phyloP scores from a whole-genome alignment of 2,888 invertebrate species.

The Octodonta nipae region DNA sequence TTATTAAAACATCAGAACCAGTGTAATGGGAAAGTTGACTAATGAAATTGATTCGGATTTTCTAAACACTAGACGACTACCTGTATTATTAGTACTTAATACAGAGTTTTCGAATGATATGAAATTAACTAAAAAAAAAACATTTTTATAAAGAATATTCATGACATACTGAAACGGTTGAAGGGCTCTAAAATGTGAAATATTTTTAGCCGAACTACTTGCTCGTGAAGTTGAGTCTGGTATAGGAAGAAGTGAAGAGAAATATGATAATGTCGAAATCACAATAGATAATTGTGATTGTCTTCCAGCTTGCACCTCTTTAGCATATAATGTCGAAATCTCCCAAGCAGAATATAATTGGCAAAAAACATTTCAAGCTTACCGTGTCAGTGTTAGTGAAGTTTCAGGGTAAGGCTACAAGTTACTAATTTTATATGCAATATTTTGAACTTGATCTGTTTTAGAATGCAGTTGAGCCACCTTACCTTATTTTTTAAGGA shows the following conservation, averaged over 20 bases:
- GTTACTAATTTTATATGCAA: no score
- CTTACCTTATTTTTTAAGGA: slow-evolving; percentile 61
- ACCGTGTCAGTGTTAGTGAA: slow-evolving; percentile 33
- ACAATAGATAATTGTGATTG: slow-evolving; percentile 39
- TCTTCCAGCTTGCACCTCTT: slow-evolving; percentile 53
- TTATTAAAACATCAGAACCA: no score
- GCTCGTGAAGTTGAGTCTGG: slow-evolving; percentile 38
- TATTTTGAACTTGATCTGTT: no score
- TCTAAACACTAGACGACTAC: no score
- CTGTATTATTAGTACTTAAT: no score
- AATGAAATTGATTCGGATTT: no score
- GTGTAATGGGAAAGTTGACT: no score
- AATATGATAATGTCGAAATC: slow-evolving; percentile 12
- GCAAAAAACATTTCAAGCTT: slow-evolving; percentile 44
- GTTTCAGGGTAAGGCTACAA: slow-evolving; percentile 32
- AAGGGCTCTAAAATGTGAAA: no score
- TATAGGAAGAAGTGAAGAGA: slow-evolving; percentile 18
- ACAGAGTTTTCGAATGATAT: no score
- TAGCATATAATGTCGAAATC: slow-evolving; percentile 58
- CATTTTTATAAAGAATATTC: no score
- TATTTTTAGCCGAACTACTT: slow-evolving; percentile 40
- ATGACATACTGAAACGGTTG: no score
- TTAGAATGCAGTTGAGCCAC: slow-evolving; percentile 43
- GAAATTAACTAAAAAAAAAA: no score
- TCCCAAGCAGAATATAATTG: slow-evolving; percentile 58